phyloP scores from a whole-genome alignment of 2,113 vertebrate genomes.

The Onychostoma macrolepis region DNA sequence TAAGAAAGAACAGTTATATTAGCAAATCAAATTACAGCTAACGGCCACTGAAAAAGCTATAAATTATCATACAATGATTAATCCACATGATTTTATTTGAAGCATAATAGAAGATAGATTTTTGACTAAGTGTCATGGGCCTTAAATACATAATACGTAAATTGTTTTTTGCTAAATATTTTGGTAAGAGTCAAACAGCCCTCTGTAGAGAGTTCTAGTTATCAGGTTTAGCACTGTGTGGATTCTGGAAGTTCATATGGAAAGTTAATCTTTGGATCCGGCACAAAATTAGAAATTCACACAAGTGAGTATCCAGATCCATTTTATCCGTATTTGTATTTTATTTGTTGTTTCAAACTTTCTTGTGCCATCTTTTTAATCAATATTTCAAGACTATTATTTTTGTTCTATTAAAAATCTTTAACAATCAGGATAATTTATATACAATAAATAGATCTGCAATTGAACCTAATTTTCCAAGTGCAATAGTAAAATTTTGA shows the following conservation, averaged over 20 bases:
- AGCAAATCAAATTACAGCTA: neutral
- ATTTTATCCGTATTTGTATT: neutral
- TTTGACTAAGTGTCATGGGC: neutral
- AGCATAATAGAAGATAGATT: neutral
- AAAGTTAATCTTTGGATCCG: slow-evolving; percentile 42
- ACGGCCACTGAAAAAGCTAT: neutral
- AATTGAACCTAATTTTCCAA: neutral
- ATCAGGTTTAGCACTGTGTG: slow-evolving; percentile 27
- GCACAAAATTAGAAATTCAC: slow-evolving; percentile 39
- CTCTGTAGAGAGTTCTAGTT: neutral
- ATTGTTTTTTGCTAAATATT: neutral
- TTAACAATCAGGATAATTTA: neutral
- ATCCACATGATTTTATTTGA: neutral
- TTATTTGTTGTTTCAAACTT: neutral
- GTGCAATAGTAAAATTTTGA: neutral
- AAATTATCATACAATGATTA: neutral
- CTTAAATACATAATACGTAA: neutral
- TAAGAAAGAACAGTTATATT: neutral
- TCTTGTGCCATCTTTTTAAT: neutral
- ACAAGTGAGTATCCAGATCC: slow-evolving; percentile 13
- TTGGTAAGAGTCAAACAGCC: neutral
- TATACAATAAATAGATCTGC: too few relatives aligned
- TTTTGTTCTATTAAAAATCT: neutral
- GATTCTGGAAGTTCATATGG: neutral
- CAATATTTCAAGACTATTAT: neutral